Evolutionary conservation across 2,797 vertebrate genomes (phyloP), one percentile per base, ranked within the genome.

Genomic region (Helicolenus hilgendorfi): DNA sequence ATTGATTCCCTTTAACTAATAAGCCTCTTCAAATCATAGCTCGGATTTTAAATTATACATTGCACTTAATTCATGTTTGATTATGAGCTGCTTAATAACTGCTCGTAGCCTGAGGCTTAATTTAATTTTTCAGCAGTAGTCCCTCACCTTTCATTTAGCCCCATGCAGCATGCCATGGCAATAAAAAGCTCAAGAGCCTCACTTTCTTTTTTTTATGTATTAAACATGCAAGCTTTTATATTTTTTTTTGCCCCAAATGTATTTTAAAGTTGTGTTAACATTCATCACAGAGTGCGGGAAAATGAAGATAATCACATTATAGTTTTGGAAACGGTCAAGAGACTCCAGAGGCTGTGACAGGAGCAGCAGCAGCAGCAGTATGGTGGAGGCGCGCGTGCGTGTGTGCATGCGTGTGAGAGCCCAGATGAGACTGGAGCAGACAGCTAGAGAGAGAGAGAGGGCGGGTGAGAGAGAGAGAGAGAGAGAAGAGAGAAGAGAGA

Each of bases 381-480:
- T 75, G 77, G 18, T 45, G 60, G 8, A 27, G 59, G 24, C 10
- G 22, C 22, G 81, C 31, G 58, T n/a, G 56, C 9, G 56, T 62
- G 71, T 7, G 64, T 26, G 76, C 18, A 67, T 27, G 55, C 35
- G 56, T 38, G 58, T 15, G n/a, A 15, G 73, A 27, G 80, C 68
- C 83, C 64, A 90, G 86, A 88, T 81, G 90, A 92, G 89, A 76
- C 55, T 18, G 53, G 55, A 83, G 81, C 82, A 91, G 87, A 91
- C 83, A 83, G 79, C 74, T 63, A 76, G 77, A 81, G 84, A 87
- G 88, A 72, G 72, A 36, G 73, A 58, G 71, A 18, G 72, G 33
- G 14, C 3, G 15, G 20, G 45, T 18, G 36, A 13, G 36, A 38
- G 36, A 38, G 36, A 13, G 36, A 10, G 33, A 10, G 7, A 8